These are phyloP conservation scores for Pollenia amentaria DNA, from an alignment of 2,888 invertebrate species.

Conservation along the genomic window DNA sequence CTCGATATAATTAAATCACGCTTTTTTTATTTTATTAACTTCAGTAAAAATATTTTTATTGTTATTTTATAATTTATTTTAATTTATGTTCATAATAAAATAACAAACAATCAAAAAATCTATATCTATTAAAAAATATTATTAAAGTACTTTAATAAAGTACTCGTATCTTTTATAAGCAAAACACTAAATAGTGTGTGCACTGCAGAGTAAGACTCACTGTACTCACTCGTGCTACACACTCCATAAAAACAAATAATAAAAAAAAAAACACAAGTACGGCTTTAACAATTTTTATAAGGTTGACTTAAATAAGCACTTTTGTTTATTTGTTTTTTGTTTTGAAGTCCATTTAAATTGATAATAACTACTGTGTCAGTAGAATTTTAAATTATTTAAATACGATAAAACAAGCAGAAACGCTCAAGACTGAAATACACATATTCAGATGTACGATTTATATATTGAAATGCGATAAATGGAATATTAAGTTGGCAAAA, in stretches of 20 bases:
- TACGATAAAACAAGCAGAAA: constrained; percentile 26
- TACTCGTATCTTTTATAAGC: constrained; percentile 6
- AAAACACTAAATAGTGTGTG: neutral
- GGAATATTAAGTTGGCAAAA: constrained; percentile 48
- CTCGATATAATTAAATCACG: neutral
- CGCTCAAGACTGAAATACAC: neutral
- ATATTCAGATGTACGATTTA: neutral
- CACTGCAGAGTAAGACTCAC: neutral
- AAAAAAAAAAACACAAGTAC: neutral
- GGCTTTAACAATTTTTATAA: constrained; percentile 45
- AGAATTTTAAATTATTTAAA: constrained; percentile 62
- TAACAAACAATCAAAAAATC: constrained; percentile 16
- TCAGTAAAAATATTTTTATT: constrained; percentile 28
- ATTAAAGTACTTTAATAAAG: constrained; percentile 6
- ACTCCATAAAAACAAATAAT: constrained; percentile 18
- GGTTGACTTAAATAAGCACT: neutral
- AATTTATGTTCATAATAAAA: constrained; percentile 59
- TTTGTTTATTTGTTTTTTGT: constrained; percentile 25
- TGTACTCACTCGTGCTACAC: neutral
- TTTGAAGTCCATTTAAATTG: constrained; percentile 32
- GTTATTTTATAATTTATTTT: constrained; percentile 55
- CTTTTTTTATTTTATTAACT: constrained; percentile 32
- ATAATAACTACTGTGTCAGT: constrained; percentile 64
- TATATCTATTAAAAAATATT: constrained; percentile 16
- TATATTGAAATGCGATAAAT: constrained; percentile 36